Conservation (phyloP, 2,113 vertebrate genomes). For the Gymnorhina tibicen region DNA sequence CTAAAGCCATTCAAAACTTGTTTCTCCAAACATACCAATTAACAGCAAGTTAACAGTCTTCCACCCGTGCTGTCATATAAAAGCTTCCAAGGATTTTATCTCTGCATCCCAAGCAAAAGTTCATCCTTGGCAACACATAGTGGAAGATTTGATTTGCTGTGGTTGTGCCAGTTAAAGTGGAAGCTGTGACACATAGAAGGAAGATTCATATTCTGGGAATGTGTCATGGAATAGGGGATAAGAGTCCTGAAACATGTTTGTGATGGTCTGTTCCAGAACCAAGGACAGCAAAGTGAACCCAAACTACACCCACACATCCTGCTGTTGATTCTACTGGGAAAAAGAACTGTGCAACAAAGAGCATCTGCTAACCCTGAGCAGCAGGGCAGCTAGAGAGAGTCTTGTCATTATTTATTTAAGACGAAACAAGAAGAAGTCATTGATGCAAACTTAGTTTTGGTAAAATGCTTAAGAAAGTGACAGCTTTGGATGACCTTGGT, state of each 20-base stretch:
- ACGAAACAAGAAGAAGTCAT: background rate
- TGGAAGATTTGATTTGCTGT: background rate
- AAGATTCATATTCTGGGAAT: background rate
- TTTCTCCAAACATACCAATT: background rate
- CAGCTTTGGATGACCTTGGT: background rate
- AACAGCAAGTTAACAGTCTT: background rate
- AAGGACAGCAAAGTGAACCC: background rate
- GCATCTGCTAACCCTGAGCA: background rate
- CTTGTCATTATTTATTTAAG: conserved; percentile 14
- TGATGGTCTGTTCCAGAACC: background rate
- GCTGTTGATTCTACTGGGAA: background rate
- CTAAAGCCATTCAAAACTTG: background rate
- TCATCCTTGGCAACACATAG: background rate
- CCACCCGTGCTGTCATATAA: background rate
- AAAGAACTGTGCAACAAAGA: background rate
- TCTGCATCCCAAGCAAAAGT: background rate
- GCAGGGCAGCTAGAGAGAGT: background rate
- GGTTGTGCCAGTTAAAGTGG: background rate
- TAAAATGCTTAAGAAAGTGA: background rate
- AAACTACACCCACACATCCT: background rate
- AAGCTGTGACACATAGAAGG: background rate
- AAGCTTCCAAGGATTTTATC: background rate
- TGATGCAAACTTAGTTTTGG: background rate
- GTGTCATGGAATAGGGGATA: background rate
- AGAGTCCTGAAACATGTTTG: background rate